phyloP scores from a whole-genome alignment of 2,113 vertebrate genomes.

The Alosa alosa region DNA sequence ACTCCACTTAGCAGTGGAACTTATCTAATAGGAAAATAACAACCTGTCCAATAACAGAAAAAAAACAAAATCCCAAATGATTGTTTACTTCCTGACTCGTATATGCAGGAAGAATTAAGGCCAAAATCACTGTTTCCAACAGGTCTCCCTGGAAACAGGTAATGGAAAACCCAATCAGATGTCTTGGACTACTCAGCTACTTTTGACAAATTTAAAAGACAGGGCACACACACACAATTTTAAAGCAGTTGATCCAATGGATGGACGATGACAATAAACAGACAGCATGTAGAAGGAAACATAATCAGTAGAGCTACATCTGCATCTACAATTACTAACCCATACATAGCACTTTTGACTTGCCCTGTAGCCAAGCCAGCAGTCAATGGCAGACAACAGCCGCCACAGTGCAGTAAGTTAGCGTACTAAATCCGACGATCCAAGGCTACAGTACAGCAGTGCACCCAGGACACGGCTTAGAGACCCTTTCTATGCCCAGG shows the following conservation, averaged over 20 bases:
- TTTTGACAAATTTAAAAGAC: not conserved
- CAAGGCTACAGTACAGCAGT: no score
- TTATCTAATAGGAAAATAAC: not conserved
- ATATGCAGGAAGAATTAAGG: not conserved
- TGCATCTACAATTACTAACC: not conserved
- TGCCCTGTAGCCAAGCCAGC: not conserved
- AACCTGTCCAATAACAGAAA: not conserved
- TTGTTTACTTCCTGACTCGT: not conserved
- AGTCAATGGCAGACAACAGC: no score
- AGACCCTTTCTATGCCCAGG: no score
- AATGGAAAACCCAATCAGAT: not conserved
- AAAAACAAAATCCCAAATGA: not conserved
- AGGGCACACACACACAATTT: not conserved
- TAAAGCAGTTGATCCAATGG: not conserved
- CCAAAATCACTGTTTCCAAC: not conserved
- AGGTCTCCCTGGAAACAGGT: not conserved
- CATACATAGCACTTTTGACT: not conserved
- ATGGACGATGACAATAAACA: not conserved
- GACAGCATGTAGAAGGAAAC: not conserved
- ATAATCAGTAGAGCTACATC: not conserved
- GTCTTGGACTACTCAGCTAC: not conserved
- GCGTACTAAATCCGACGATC: no score
- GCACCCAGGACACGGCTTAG: no score
- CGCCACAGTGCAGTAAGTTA: not conserved
- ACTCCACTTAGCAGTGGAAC: not conserved